Evolutionary conservation across 2,888 invertebrate species (phyloP).

Genomic region (Dione vanillae): DNA sequence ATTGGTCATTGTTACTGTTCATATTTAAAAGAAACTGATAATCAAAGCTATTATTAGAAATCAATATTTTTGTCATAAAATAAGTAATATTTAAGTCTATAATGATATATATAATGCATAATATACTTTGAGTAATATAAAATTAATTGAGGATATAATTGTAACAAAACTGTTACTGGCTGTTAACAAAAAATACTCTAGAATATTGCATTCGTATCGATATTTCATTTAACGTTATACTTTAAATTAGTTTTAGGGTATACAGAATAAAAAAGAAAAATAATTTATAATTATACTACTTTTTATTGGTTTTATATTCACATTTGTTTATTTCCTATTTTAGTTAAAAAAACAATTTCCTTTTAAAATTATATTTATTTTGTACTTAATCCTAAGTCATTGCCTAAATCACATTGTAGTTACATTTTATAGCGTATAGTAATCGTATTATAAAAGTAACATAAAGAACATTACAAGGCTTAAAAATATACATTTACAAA

Average conservation of each 20-base stretch:
- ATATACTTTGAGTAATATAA: no score
- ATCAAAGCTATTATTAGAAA: no score
- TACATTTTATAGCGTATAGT: constrained; percentile 10
- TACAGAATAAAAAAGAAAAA: constrained; percentile 39
- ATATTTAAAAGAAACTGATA: no score
- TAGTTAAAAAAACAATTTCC: constrained; percentile 79
- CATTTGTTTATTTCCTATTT: constrained; percentile 72
- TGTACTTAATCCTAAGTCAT: constrained; percentile 80
- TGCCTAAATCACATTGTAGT: constrained; percentile 65
- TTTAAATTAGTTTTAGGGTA: neutral
- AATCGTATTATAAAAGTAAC: neutral
- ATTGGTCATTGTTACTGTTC: no score
- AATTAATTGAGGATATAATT: no score
- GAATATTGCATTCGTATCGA: neutral
- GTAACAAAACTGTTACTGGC: no score
- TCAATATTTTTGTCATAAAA: no score
- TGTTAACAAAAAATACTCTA: no score
- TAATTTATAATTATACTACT: constrained; percentile 67
- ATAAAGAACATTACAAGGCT: neutral
- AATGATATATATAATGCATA: no score
- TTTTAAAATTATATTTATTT: constrained; percentile 75
- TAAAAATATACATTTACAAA: constrained; percentile 12
- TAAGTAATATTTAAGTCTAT: no score
- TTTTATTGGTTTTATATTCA: constrained; percentile 82
- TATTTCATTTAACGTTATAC: neutral